Conservation (phyloP, 2,888 invertebrate genomes). For the Agapetus fuscipes region DNA sequence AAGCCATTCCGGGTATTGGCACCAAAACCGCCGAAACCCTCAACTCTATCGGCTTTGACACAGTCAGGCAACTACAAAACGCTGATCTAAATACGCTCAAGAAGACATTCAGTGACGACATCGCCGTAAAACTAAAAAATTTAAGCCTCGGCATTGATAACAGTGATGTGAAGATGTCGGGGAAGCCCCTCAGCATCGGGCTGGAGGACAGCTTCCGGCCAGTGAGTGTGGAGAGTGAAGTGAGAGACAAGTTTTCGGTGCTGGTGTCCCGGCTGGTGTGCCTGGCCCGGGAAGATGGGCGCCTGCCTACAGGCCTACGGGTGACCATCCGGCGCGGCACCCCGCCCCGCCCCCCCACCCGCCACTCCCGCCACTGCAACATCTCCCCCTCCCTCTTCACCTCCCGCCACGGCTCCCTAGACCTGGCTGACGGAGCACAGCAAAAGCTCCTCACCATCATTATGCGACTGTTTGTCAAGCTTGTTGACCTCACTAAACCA, state of each 20-base stretch:
- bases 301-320: constrained; percentile 65
- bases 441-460: constrained; percentile 58
- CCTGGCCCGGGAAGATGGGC: constrained; percentile 67
- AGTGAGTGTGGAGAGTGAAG: constrained; percentile 62
- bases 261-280: constrained; percentile 60
- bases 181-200: constrained; percentile 70
- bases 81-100: constrained; percentile 47
- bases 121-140: constrained; percentile 58
- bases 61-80: constrained; percentile 58
- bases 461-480: constrained; percentile 66
- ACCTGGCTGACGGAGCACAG: constrained; percentile 42
- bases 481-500: constrained; percentile 60
- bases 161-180: constrained; percentile 60
- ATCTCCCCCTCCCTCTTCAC: constrained; percentile 57
- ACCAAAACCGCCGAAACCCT: constrained; percentile 53
- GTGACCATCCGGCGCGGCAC: constrained; percentile 67
- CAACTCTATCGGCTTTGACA: constrained; percentile 47
- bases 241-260: constrained; percentile 60
- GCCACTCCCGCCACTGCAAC: constrained; percentile 68
- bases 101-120: constrained; percentile 56
- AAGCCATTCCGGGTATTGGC: constrained; percentile 68
- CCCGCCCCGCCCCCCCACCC: constrained; percentile 54
- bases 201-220: constrained; percentile 70
- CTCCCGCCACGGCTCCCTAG: constrained; percentile 35
- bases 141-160: constrained; percentile 68